Percentiles rank a stretch among this genome's conserved stretches.
These are phyloP conservation scores for Atractosteus spatula DNA, from an alignment of 2,113 vertebrate species.

Conservation along the genomic window DNA sequence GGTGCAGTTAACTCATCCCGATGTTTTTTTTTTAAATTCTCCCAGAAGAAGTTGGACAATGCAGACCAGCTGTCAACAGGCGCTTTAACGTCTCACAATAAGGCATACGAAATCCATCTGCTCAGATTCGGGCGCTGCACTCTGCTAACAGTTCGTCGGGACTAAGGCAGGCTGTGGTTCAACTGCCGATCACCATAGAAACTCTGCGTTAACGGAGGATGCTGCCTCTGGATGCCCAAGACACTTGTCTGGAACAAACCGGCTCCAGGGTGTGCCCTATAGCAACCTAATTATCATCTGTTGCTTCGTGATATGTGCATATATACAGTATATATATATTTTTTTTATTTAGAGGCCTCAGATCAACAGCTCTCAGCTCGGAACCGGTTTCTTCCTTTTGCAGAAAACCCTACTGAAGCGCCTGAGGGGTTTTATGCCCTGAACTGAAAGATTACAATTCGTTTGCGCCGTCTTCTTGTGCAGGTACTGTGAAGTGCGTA, in stretches of 20 bases:
- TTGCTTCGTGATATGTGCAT: not conserved
- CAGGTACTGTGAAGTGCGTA: too few species aligned
- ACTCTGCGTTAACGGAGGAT: constrained; percentile 22
- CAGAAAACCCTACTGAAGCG: too few species aligned
- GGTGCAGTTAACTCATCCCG: not conserved
- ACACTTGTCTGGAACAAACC: constrained; percentile 25
- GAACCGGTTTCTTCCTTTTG: too few species aligned
- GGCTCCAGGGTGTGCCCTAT: not conserved
- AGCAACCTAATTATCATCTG: not conserved
- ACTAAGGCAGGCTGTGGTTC: constrained; percentile 28
- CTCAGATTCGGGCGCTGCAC: constrained; percentile 27
- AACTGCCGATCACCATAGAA: constrained; percentile 48
- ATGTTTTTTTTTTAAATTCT: constrained; percentile 7
- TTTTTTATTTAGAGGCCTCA: too few species aligned
- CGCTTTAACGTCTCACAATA: constrained; percentile 20
- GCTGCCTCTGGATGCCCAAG: not conserved
- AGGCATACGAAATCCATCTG: constrained; percentile 29
- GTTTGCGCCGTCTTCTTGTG: too few species aligned
- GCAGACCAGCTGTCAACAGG: constrained; percentile 26
- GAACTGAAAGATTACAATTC: too few species aligned
- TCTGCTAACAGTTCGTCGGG: constrained; percentile 23
- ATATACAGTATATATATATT: not conserved
- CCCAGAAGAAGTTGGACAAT: constrained; percentile 19
- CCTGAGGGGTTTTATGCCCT: too few species aligned
- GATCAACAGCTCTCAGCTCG: too few species aligned